phyloP scores from a whole-genome alignment of 2,113 vertebrate species.

The Ptyas mucosa region DNA sequence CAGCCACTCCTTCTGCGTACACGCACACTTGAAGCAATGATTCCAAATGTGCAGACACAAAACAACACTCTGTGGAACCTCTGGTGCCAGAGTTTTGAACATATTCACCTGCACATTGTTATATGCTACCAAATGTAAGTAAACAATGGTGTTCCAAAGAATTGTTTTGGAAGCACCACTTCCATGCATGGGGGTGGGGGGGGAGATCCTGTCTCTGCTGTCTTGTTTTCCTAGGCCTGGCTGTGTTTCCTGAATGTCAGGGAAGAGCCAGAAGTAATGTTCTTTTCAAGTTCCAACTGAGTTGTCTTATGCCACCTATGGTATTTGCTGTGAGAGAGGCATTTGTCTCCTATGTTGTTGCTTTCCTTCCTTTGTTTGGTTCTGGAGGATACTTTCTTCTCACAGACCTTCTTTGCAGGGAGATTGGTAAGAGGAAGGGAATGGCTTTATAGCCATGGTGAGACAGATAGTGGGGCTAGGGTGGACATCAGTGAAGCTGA shows the following conservation, averaged over 20 bases:
- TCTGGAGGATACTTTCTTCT: neutral
- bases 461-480: neutral
- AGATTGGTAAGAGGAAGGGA: neutral
- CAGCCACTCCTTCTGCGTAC: neutral
- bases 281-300: neutral
- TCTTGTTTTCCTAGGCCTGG: neutral
- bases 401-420: neutral
- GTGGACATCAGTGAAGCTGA: neutral
- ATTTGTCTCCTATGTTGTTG: neutral
- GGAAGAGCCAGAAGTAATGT: neutral
- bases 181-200: neutral
- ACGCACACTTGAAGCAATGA: neutral
- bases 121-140: neutral
- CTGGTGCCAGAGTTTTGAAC: neutral
- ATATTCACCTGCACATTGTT: neutral
- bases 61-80: neutral
- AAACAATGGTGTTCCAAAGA: neutral
- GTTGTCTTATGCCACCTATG: neutral
- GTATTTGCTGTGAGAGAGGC: neutral
- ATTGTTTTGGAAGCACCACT: neutral
- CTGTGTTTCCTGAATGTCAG: neutral
- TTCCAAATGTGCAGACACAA: neutral
- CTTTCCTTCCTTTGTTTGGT: neutral
- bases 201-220: neutral
- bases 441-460: neutral